Conservation (phyloP, 2,797 vertebrate genomes). For the Coilia nasus region DNA sequence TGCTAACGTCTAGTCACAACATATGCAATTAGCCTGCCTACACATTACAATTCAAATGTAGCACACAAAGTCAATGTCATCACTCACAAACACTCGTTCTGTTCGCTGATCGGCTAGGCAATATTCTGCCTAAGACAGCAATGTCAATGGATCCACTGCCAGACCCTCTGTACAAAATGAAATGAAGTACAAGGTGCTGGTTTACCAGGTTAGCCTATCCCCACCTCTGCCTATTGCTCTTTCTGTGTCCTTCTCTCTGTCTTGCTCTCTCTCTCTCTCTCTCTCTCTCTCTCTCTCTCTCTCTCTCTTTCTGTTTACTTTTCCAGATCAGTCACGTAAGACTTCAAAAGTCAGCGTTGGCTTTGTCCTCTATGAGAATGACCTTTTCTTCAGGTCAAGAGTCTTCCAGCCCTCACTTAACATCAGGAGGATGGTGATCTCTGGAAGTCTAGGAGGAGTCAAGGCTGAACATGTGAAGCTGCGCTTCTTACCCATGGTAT, state of each 20-base stretch:
- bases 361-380: slow-evolving; percentile 70
- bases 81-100: no score
- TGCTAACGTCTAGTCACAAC: no score
- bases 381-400: slow-evolving; percentile 65
- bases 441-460: slow-evolving; percentile 40
- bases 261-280: not conserved
- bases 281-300: not conserved
- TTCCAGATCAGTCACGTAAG: slow-evolving; percentile 9
- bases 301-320: not conserved
- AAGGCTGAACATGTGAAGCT: slow-evolving; percentile 48
- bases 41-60: no score
- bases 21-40: no score
- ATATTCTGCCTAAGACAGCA: no score
- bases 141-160: no score
- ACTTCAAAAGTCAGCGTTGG: slow-evolving; percentile 49
- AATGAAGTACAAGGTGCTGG: no score
- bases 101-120: no score
- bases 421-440: slow-evolving; percentile 60
- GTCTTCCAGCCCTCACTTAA: slow-evolving; percentile 21
- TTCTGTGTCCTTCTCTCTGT: not conserved
- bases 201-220: no score
- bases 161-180: no score
- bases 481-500: slow-evolving; percentile 55
- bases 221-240: no score
- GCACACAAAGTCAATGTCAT: no score